Conservation (phyloP, 2,888 invertebrate genomes). For the Hoplodrina ambigua region DNA sequence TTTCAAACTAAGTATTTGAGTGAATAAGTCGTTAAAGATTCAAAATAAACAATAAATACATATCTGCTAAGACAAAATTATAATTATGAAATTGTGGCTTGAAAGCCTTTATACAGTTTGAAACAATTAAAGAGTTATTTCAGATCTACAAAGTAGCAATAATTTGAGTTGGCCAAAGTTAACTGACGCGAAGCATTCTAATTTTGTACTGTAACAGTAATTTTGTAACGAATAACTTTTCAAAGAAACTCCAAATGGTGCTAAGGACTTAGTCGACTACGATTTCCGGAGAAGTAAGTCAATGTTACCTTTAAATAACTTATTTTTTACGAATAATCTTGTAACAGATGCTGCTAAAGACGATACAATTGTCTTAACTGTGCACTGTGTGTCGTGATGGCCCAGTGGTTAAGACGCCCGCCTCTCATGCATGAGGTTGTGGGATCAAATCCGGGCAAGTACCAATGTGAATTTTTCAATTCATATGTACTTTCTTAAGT, state of each 20-base stretch:
- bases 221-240: conserved; percentile 56
- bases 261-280: conserved; percentile 36
- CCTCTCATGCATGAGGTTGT: too few species aligned
- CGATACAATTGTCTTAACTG: not conserved
- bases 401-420: too few species aligned
- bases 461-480: too few species aligned
- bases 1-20: too few species aligned
- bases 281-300: conserved; percentile 36
- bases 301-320: conserved; percentile 24
- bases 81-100: conserved; percentile 18
- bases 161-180: conserved; percentile 58
- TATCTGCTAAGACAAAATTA: not conserved
- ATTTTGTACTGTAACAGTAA: conserved; percentile 56
- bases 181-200: conserved; percentile 55
- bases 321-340: not conserved
- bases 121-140: conserved; percentile 61
- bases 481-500: too few species aligned
- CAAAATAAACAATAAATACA: not conserved
- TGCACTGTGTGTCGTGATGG: too few species aligned
- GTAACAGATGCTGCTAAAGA: not conserved
- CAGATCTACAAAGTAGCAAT: conserved; percentile 64
- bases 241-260: conserved; percentile 55
- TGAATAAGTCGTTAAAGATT: too few species aligned
- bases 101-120: conserved; percentile 48
- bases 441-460: too few species aligned